Evolutionary conservation across 2,888 invertebrate genomes (phyloP), one percentile per base, ranked within the genome.

Genomic region (Macroteleia sp.): DNA sequence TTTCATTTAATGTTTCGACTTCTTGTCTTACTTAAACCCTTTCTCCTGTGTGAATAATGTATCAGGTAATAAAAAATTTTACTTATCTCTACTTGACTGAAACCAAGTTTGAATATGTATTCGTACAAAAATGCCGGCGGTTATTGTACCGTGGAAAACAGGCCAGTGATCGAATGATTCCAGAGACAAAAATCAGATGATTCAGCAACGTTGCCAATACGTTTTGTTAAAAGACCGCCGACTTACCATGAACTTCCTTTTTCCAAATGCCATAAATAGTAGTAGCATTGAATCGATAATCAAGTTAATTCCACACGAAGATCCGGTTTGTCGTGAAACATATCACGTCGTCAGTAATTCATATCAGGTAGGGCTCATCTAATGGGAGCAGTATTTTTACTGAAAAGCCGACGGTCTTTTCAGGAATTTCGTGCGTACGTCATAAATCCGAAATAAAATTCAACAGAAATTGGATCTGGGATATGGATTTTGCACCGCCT

Each of bases 391-490:
- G 44, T 34, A 34, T 59, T 59, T 42, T 52, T 32, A 32, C 17
- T 12, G 59, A n/a, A 30, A 59, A 42, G 10, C n/a, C n/a, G n/a
- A n/a, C 25, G 9, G 20, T 16, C 28, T 50, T 62, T 62, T 17
- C 25, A 30, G 19, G 41, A 39, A 41, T 41, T 48, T 50, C 16
- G n/a, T 14, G 19, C 41, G 10, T 17, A 32, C n/a, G 14, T 62
- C 50, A 20, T 62, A 62, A 62, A 62, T 50, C 16, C 41, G 19
- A 62, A 62, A 62, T 28, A 62, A 52, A 41, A 52, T 64, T 42
- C 16, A 59, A 14, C 44, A 20, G 36, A 56, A 67, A 56, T 67
- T 46, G 56, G 32, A 56, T 56, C 14, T 36, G 44, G 16, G 25
- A 34, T 67, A 41, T 39, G 28, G 28, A 57, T 48, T 59, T 50